Evolutionary conservation across 2,888 invertebrate species (phyloP), one percentile per base, ranked within the genome.

Genomic region (Oligia fasciuncula): DNA sequence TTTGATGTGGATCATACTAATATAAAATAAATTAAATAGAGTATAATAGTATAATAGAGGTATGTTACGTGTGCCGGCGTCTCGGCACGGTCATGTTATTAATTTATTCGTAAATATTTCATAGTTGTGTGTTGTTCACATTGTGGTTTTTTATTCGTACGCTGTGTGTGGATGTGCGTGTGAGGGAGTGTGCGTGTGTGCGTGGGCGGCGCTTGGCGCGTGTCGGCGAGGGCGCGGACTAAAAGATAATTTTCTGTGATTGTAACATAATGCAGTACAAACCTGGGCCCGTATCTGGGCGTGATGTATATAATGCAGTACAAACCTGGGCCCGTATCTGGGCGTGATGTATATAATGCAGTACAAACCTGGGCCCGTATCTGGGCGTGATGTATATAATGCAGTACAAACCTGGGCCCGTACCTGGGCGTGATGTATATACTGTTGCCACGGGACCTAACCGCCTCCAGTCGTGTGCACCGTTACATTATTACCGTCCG

Each of bases 1-100:
- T 94, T 93, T 90, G 92, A 93, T 93, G 94, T 94, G 92, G 86
- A 90, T 90, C 89, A 88, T 93, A 93, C 93, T 94, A 93, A 93
- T 92, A 89, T 85, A 85, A 87, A 80, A 77, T 90, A 88, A 89
- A 83, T 77, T 88, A 88, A 89, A 86, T 90, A 90, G 89, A 84
- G 86, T 84, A 88, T 90, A 89, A 29, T 84, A 84, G 60, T 85
- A 87, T 80, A 69, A 70, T 85, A 88, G 87, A 80, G 81, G 86
- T 84, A 82, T 83, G 85, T 87, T 79, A 84, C 80, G 86, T 79
- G 76, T 57, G 82, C 65, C 80, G 83, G 84, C 77, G 77, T 43
- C 79, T 73, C 81, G 87, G 80, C 73, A 73, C 81, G 77, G 76
- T 69, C 88, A 79, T 87, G 85, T 90, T 88, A 86, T 90, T 90